phyloP scores from a whole-genome alignment of 1,140 invertebrate genomes.

The Ganaspis sp. region DNA sequence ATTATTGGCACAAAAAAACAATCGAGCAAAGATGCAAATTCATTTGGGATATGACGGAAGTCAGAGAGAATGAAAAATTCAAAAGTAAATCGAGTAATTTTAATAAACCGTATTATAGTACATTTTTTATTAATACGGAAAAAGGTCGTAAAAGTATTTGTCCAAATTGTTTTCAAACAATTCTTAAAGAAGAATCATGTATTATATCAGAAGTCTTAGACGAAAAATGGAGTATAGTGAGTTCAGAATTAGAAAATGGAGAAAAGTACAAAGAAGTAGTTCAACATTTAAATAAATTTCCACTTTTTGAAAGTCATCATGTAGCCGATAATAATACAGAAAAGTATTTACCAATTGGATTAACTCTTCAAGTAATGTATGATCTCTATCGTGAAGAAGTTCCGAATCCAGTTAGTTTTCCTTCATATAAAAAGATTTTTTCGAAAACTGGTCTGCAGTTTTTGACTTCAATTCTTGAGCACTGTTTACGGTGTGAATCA shows the following conservation, averaged over 20 bases:
- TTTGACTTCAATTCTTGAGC: not conserved
- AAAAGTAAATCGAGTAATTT: not conserved
- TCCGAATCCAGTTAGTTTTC: not conserved
- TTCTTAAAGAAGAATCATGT: not conserved
- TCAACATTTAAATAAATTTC: not conserved
- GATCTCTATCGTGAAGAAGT: not conserved
- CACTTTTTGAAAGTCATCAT: not conserved
- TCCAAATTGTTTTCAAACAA: not conserved
- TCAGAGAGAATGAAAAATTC: not conserved
- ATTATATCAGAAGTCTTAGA: not conserved
- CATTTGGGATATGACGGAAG: not conserved
- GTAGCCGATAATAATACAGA: not conserved
- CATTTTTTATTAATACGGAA: not conserved
- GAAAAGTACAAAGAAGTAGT: not conserved
- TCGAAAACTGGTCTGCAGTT: not conserved
- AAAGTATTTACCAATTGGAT: slow-evolving; percentile 17
- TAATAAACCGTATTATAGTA: not conserved
- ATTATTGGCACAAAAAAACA: slow-evolving; percentile 4
- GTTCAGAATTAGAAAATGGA: not conserved
- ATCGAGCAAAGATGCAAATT: not conserved
- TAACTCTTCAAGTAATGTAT: not conserved
- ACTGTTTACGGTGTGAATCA: not conserved
- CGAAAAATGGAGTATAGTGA: not conserved
- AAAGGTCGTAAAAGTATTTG: not conserved
- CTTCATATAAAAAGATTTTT: not conserved